A percentile compares a stretch with the other conserved stretches of the same genome.
Conservation (phyloP, 1,140 invertebrate genomes). For the Ectropis grisescens region DNA sequence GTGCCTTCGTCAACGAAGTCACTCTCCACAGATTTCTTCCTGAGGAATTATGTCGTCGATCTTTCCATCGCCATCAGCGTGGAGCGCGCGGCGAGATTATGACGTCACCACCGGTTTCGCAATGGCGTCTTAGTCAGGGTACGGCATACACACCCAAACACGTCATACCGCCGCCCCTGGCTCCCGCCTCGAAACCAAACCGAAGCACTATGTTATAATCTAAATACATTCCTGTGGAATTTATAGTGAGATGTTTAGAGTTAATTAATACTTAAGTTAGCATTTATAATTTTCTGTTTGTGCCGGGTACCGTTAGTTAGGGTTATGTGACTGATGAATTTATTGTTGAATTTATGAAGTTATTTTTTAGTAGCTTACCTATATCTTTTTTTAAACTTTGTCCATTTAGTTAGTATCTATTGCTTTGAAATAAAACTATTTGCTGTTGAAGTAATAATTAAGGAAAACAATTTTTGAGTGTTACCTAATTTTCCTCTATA, state of each 20-base stretch:
- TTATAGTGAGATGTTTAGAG: constrained; percentile 42
- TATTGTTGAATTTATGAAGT: constrained; percentile 31
- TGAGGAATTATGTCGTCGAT: constrained; percentile 82
- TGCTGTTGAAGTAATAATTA: too few relatives aligned
- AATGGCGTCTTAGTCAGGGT: constrained; percentile 28
- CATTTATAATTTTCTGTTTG: too few relatives aligned
- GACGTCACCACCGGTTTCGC: constrained; percentile 31
- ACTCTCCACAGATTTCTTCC: constrained; percentile 85
- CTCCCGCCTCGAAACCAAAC: constrained; percentile 27
- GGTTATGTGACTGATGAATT: too few relatives aligned
- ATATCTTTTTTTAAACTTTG: too few relatives aligned
- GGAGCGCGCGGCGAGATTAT: constrained; percentile 44
- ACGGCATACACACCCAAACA: constrained; percentile 3
- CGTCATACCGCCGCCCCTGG: constrained; percentile 29
- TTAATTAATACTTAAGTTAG: constrained; percentile 11
- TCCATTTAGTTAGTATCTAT: too few relatives aligned
- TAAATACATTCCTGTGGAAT: too few relatives aligned
- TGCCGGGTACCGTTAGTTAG: too few relatives aligned
- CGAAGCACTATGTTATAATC: too few relatives aligned
- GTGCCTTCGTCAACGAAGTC: too few relatives aligned
- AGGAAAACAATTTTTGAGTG: too few relatives aligned
- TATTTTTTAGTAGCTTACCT: too few relatives aligned
- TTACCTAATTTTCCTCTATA: too few relatives aligned
- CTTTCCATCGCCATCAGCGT: constrained; percentile 75
- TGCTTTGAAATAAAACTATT: constrained; percentile 12